These are phyloP conservation scores for Arge pagana DNA, from an alignment of 2,888 invertebrate species.

Conservation along the genomic window DNA sequence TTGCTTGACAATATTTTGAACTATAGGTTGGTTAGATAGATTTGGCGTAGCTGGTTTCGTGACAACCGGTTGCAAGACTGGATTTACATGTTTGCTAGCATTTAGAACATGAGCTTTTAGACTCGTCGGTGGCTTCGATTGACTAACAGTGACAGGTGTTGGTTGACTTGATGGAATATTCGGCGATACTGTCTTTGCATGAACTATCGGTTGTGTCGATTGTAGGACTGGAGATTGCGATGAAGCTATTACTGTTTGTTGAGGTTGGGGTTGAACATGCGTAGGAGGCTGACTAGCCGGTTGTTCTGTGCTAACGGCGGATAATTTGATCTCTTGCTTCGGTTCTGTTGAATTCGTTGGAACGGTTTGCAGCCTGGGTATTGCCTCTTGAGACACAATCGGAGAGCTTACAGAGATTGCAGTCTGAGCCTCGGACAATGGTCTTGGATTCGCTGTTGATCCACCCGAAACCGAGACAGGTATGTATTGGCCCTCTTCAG, in stretches of 20 bases:
- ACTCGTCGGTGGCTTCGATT: slow-evolving; percentile 59
- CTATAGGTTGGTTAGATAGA: slow-evolving; percentile 40
- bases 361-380: slow-evolving; percentile 12
- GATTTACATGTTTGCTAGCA: slow-evolving; percentile 48
- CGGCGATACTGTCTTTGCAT: slow-evolving; percentile 13
- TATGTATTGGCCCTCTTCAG: slow-evolving; percentile 72
- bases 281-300: slow-evolving; percentile 27
- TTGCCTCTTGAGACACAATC: not conserved
- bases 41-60: slow-evolving; percentile 43
- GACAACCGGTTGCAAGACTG: slow-evolving; percentile 38
- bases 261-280: slow-evolving; percentile 38
- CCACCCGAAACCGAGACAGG: slow-evolving; percentile 59
- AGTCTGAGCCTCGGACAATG: not conserved
- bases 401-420: not conserved
- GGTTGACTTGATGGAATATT: slow-evolving; percentile 17
- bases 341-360: slow-evolving; percentile 45
- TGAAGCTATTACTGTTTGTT: slow-evolving; percentile 23
- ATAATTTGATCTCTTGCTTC: slow-evolving; percentile 34
- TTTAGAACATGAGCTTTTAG: slow-evolving; percentile 69
- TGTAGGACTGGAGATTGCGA: slow-evolving; percentile 40
- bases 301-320: slow-evolving; percentile 9
- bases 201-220: slow-evolving; percentile 31
- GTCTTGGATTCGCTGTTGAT: slow-evolving; percentile 24
- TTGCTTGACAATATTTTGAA: slow-evolving; percentile 50
- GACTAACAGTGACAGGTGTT: slow-evolving; percentile 31